Conservation (phyloP, 2,113 vertebrate genomes). For the Myrmophylax atrothorax region DNA sequence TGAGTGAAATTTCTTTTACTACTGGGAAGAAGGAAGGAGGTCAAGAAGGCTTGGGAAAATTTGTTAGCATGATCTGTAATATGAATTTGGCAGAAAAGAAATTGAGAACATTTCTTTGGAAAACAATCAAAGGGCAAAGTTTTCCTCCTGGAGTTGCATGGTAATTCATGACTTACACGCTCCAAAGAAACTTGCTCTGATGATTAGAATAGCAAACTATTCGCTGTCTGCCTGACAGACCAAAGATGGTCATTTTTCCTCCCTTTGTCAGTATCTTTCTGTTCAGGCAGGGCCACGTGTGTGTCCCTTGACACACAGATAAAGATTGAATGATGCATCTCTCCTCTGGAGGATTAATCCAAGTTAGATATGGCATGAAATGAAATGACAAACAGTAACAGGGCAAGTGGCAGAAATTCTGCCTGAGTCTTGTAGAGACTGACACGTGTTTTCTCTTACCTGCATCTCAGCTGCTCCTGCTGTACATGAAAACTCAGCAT, state of each 20-base stretch:
- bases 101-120: slow-evolving; percentile 65
- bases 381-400: neutral
- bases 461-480: neutral
- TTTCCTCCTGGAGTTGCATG: slow-evolving; percentile 36
- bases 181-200: slow-evolving; percentile 24
- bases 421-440: neutral
- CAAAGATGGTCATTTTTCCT: slow-evolving; percentile 40
- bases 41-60: slow-evolving; percentile 68
- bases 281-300: neutral
- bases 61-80: slow-evolving; percentile 45
- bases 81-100: slow-evolving; percentile 58
- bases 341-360: neutral
- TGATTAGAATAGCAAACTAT: slow-evolving; percentile 27
- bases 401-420: neutral
- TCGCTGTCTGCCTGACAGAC: slow-evolving; percentile 28
- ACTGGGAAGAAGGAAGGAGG: slow-evolving; percentile 36
- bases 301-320: neutral
- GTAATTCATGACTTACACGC: slow-evolving; percentile 42
- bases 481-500: fast-evolving
- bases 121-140: slow-evolving; percentile 66
- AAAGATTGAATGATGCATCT: neutral
- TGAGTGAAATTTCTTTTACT: slow-evolving; percentile 38
- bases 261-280: neutral
- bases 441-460: neutral
- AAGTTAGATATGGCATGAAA: neutral